Percentiles rank a stretch among this genome's conserved stretches.
phyloP scores from a whole-genome alignment of 2,113 vertebrate genomes.

The Morone chrysops region DNA sequence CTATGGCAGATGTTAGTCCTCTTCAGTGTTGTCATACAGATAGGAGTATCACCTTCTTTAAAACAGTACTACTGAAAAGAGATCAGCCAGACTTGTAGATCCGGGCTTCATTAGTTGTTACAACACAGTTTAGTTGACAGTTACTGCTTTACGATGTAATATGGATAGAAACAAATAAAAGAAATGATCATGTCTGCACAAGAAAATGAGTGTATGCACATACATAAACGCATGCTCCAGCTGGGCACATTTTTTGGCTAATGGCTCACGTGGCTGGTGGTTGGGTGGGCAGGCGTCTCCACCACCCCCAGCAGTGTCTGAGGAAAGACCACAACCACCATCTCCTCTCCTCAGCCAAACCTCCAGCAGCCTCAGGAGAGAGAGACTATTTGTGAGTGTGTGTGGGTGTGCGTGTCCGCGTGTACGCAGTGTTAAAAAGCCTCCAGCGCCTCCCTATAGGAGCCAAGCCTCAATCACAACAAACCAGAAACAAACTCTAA shows the following conservation, averaged over 20 bases:
- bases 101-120: not conserved
- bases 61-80: not conserved
- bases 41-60: not conserved
- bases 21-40: not conserved
- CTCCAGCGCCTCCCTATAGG: conserved; percentile 25
- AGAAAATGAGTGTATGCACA: not conserved
- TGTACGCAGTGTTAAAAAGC: conserved; percentile 7
- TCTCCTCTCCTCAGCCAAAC: conserved; percentile 45
- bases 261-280: conserved; percentile 53
- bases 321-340: conserved; percentile 61
- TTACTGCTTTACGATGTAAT: not conserved
- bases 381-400: conserved; percentile 7
- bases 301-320: conserved; percentile 67
- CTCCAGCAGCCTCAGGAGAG: conserved; percentile 48
- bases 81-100: not conserved
- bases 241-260: conserved; percentile 43
- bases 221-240: conserved; percentile 23
- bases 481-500: conserved; percentile 61
- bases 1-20: too few relatives aligned
- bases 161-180: not conserved
- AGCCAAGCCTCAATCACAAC: conserved; percentile 68
- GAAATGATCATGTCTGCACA: not conserved
- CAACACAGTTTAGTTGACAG: conserved; percentile 1
- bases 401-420: conserved; percentile 3
- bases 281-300: conserved; percentile 55